Percentiles rank a stretch among this genome's conserved stretches.
Conservation (phyloP, 92 coral and sea anemone species). For the Paragorgia papillata region DNA sequence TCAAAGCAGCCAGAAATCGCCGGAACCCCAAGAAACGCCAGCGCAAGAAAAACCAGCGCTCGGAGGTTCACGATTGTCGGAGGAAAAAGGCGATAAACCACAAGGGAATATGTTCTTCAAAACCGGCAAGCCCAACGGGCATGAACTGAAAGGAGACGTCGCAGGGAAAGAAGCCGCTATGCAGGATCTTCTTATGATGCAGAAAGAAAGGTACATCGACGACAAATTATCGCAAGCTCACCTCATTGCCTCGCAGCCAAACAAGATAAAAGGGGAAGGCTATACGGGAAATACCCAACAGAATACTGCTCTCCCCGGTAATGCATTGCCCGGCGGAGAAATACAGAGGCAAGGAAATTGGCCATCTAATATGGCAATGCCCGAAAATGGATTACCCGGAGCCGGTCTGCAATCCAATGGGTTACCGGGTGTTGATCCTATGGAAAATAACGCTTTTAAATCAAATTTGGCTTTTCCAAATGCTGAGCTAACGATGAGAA, state of each 20-base stretch:
- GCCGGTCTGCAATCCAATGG: too few relatives aligned
- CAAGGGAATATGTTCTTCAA: background rate
- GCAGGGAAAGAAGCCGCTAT: slow-evolving; percentile 39
- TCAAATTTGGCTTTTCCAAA: too few relatives aligned
- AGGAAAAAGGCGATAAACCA: background rate
- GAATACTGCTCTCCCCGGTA: slow-evolving; percentile 11
- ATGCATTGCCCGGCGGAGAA: slow-evolving; percentile 7
- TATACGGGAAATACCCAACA: slow-evolving; percentile 7
- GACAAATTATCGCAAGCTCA: slow-evolving; percentile 34
- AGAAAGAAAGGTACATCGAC: slow-evolving; percentile 19
- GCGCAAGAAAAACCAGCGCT: too few relatives aligned
- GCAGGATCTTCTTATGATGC: slow-evolving; percentile 31
- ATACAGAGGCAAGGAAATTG: background rate
- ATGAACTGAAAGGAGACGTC: slow-evolving; percentile 30
- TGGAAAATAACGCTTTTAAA: background rate
- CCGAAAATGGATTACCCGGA: too few relatives aligned
- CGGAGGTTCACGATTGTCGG: background rate
- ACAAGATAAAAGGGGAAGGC: slow-evolving; percentile 4
- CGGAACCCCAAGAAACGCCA: background rate
- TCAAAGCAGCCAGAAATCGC: slow-evolving; percentile 4
- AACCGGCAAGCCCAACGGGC: slow-evolving; percentile 14
- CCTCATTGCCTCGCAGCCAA: slow-evolving; percentile 5
- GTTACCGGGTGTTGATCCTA: background rate
- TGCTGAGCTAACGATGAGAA: slow-evolving; percentile 3
- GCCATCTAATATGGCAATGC: background rate